phyloP scores from a whole-genome alignment of 1,140 invertebrate genomes.

The Bombus sibiricus region DNA sequence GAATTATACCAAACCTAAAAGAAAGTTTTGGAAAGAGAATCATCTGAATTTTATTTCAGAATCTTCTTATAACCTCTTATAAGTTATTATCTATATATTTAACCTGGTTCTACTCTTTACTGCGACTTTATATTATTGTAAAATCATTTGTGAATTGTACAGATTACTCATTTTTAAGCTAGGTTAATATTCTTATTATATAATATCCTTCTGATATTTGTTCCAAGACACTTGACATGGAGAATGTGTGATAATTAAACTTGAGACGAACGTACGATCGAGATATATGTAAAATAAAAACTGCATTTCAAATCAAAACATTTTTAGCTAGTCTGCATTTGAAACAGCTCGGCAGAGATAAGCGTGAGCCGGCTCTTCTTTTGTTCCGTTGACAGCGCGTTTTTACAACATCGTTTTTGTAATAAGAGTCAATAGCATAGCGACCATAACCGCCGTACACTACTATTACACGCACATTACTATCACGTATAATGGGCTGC shows the following conservation, averaged over 20 bases:
- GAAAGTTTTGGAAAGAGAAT: too few relatives aligned
- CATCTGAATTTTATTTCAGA: too few relatives aligned
- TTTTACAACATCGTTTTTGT: slow-evolving; percentile 32
- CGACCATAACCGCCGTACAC: too few relatives aligned
- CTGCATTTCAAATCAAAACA: neutral
- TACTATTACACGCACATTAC: too few relatives aligned
- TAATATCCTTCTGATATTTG: neutral
- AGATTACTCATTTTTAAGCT: neutral
- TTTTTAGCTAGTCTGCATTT: neutral
- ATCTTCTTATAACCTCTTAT: too few relatives aligned
- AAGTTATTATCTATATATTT: too few relatives aligned
- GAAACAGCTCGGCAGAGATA: neutral
- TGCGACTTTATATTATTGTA: neutral
- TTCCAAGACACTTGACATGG: neutral
- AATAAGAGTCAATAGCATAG: slow-evolving; percentile 4
- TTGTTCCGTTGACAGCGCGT: neutral
- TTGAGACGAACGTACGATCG: neutral
- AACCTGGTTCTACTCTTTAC: too few relatives aligned
- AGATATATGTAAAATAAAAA: neutral
- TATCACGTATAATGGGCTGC: too few relatives aligned
- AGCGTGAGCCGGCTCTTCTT: slow-evolving; percentile 8
- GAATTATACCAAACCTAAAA: too few relatives aligned
- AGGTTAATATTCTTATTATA: neutral
- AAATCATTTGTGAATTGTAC: neutral
- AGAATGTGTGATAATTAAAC: neutral